A percentile compares a stretch with the other conserved stretches of the same genome.
phyloP scores from a whole-genome alignment of 2,888 invertebrate genomes.

The Apodemia hepburni region DNA sequence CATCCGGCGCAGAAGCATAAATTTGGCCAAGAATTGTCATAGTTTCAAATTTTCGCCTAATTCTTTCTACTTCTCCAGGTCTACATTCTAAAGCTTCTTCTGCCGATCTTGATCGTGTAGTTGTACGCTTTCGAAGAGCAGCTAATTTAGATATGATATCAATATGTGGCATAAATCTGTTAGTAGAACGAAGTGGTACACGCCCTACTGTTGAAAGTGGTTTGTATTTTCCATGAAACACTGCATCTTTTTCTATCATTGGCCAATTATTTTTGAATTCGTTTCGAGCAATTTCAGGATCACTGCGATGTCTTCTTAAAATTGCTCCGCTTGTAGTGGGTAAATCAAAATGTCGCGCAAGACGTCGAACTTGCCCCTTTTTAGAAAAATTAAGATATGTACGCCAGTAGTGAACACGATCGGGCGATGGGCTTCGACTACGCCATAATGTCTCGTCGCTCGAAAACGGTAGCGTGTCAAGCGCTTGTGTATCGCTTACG shows the following conservation, averaged over 20 bases:
- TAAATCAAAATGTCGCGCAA: slow-evolving; percentile 89
- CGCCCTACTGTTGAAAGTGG: slow-evolving; percentile 83
- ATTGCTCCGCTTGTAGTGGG: slow-evolving; percentile 75
- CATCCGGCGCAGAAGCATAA: slow-evolving; percentile 90
- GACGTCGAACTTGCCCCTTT: slow-evolving; percentile 87
- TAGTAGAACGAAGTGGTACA: slow-evolving; percentile 82
- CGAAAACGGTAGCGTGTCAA: slow-evolving; percentile 76
- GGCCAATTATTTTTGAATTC: slow-evolving; percentile 72
- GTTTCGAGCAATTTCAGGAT: slow-evolving; percentile 86
- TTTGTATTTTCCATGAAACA: slow-evolving; percentile 48
- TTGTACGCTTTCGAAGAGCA: slow-evolving; percentile 73
- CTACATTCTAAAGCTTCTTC: slow-evolving; percentile 75
- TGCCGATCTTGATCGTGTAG: slow-evolving; percentile 71
- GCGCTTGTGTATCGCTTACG: slow-evolving; percentile 67
- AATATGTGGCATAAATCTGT: slow-evolving; percentile 92
- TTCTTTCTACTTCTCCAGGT: slow-evolving; percentile 85
- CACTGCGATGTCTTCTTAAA: slow-evolving; percentile 86
- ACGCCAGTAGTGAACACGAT: slow-evolving; percentile 84
- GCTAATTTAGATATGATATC: slow-evolving; percentile 95
- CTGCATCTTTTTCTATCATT: slow-evolving; percentile 61
- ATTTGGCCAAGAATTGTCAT: slow-evolving; percentile 87
- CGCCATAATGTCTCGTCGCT: slow-evolving; percentile 84
- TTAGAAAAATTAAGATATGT: slow-evolving; percentile 86
- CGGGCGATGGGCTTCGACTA: slow-evolving; percentile 87
- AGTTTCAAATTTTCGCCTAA: slow-evolving; percentile 86